Percentiles rank a stretch among this genome's conserved stretches.
Evolutionary conservation across 2,797 vertebrate species (phyloP).

Genomic region (Enteromius unitaeniatus): DNA sequence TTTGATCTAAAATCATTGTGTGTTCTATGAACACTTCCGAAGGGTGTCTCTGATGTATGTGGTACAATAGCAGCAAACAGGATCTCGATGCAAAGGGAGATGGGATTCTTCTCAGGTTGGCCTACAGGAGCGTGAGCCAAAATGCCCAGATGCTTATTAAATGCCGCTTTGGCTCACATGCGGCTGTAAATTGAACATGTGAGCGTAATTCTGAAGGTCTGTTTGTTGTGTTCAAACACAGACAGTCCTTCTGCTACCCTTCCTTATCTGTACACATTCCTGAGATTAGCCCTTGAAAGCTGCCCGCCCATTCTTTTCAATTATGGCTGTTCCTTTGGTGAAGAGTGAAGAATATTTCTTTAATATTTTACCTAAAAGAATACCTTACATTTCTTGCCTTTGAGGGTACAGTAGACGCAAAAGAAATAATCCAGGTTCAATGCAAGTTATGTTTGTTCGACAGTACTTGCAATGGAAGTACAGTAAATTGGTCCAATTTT

Average conservation of each 20-base stretch:
- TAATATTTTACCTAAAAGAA: too few relatives aligned
- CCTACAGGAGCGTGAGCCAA: conserved; percentile 66
- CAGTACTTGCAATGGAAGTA: neutral
- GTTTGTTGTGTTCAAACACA: conserved; percentile 71
- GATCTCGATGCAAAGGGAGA: conserved; percentile 6
- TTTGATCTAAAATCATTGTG: neutral
- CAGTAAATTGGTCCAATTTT: neutral
- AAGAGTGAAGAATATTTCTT: neutral
- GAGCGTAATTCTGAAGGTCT: conserved; percentile 73
- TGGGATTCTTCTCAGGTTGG: conserved; percentile 51
- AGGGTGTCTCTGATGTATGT: neutral
- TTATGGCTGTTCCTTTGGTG: neutral
- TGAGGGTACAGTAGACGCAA: neutral
- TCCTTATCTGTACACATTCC: conserved; percentile 56
- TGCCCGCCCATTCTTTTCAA: neutral
- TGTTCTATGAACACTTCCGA: neutral
- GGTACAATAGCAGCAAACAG: neutral
- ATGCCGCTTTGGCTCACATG: conserved; percentile 68
- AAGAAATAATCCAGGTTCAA: neutral
- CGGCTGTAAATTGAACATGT: conserved; percentile 74
- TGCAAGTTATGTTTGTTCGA: neutral
- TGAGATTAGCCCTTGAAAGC: conserved; percentile 49
- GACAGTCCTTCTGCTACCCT: conserved; percentile 66
- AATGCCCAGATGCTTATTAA: conserved; percentile 77
- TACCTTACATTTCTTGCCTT: neutral